A percentile compares a stretch with the other conserved stretches of the same genome.
Conservation (phyloP, 2,888 invertebrate genomes). For the Sinohyriopsis cumingii region DNA sequence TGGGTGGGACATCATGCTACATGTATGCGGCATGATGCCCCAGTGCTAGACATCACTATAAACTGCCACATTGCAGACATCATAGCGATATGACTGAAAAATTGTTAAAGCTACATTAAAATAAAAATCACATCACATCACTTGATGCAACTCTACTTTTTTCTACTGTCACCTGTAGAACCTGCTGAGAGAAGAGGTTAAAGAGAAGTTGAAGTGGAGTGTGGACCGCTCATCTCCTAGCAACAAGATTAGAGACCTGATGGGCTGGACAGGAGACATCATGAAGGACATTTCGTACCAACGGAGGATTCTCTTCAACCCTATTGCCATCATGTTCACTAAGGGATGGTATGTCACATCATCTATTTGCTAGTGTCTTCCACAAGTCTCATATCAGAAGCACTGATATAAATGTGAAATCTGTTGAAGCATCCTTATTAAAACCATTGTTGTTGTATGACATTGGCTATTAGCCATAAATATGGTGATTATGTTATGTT, state of each 20-base stretch:
- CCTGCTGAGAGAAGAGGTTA: conserved; percentile 69
- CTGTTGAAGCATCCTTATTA: neutral
- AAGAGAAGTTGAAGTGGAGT: conserved; percentile 71
- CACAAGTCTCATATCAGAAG: neutral
- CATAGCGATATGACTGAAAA: too few relatives aligned
- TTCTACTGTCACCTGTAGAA: conserved; percentile 47
- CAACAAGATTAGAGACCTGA: conserved; percentile 72
- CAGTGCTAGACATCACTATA: too few relatives aligned
- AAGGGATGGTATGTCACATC: conserved; percentile 65
- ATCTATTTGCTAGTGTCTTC: neutral
- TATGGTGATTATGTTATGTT: too few relatives aligned
- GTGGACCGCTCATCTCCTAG: conserved; percentile 71
- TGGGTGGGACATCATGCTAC: too few relatives aligned
- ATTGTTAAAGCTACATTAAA: too few relatives aligned
- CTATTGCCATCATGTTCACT: conserved; percentile 69
- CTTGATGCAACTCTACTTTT: neutral
- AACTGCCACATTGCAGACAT: too few relatives aligned
- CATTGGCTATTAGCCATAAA: too few relatives aligned
- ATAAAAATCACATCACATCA: too few relatives aligned
- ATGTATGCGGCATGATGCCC: too few relatives aligned
- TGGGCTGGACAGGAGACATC: conserved; percentile 71
- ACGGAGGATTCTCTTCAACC: conserved; percentile 67
- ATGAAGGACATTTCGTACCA: conserved; percentile 71
- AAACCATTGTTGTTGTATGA: neutral
- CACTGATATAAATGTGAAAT: neutral